Evolutionary conservation across 2,888 invertebrate species (phyloP).

Genomic region (Tuta absoluta): DNA sequence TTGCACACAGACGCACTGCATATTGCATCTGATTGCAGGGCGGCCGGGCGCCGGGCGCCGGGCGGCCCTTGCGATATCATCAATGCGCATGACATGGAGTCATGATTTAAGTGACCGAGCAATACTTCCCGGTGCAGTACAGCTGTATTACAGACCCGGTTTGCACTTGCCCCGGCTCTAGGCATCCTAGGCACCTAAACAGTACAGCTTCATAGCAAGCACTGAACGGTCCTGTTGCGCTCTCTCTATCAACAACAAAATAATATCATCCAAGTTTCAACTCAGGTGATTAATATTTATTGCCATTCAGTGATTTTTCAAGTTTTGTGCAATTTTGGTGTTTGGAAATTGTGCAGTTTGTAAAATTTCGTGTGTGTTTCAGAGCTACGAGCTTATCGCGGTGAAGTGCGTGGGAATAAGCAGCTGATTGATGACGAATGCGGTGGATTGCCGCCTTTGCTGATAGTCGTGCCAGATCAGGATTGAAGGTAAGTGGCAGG

Average conservation of each 20-base stretch:
- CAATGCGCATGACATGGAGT: slow-evolving; percentile 26
- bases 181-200: background rate
- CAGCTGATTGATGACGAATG: background rate
- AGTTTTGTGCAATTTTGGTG: background rate
- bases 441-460: background rate
- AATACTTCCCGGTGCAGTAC: slow-evolving; percentile 18
- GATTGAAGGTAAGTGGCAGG: background rate
- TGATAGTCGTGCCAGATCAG: background rate
- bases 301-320: background rate
- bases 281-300: background rate
- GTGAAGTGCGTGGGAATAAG: background rate
- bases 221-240: slow-evolving; percentile 13
- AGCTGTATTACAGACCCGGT: background rate
- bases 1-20: slow-evolving; percentile 15
- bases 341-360: background rate
- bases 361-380: background rate
- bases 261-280: background rate
- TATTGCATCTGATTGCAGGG: slow-evolving; percentile 16
- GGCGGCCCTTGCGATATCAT: slow-evolving; percentile 4
- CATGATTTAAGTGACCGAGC: slow-evolving; percentile 26
- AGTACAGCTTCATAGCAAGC: slow-evolving; percentile 1
- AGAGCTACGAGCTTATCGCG: background rate
- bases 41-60: background rate
- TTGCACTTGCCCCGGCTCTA: slow-evolving; percentile 2
- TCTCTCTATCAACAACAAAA: background rate